Conservation (phyloP, 1,140 invertebrate species). For the Sycophila sp. region DNA sequence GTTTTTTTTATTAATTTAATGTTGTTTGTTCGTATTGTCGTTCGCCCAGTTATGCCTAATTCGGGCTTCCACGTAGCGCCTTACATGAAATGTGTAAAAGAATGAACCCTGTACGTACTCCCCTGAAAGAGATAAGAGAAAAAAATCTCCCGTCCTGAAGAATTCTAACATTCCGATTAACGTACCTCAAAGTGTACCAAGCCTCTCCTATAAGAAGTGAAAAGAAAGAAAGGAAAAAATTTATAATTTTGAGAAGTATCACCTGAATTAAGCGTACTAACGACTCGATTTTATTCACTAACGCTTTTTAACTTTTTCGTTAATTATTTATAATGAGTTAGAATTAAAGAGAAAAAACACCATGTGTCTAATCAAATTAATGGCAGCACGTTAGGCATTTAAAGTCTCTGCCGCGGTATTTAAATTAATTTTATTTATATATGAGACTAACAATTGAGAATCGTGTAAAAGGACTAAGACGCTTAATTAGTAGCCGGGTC, state of each 20-base stretch:
- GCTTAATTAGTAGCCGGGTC: slow-evolving; percentile 46
- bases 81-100: slow-evolving; percentile 29
- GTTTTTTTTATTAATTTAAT: slow-evolving; percentile 34
- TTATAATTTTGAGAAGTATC: neutral
- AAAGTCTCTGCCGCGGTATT: neutral
- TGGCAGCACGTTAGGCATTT: neutral
- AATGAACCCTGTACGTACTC: slow-evolving; percentile 14
- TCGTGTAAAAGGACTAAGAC: slow-evolving; percentile 38
- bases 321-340: slow-evolving; percentile 59
- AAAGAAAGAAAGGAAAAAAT: neutral
- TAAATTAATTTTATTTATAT: slow-evolving; percentile 30
- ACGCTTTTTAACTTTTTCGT: slow-evolving; percentile 48
- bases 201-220: neutral
- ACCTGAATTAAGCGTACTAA: slow-evolving; percentile 31
- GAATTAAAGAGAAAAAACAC: slow-evolving; percentile 33
- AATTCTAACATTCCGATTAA: slow-evolving; percentile 33
- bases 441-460: slow-evolving; percentile 28
- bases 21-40: slow-evolving; percentile 33
- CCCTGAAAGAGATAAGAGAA: neutral
- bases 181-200: neutral
- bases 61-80: slow-evolving; percentile 44
- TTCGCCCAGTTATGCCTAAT: slow-evolving; percentile 32
- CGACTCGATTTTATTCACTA: slow-evolving; percentile 42
- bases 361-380: slow-evolving; percentile 18
- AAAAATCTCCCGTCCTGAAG: slow-evolving; percentile 17